Evolutionary conservation across 2,888 invertebrate species (phyloP), one percentile per base, ranked within the genome.

Genomic region (Creontiades dilutus): DNA sequence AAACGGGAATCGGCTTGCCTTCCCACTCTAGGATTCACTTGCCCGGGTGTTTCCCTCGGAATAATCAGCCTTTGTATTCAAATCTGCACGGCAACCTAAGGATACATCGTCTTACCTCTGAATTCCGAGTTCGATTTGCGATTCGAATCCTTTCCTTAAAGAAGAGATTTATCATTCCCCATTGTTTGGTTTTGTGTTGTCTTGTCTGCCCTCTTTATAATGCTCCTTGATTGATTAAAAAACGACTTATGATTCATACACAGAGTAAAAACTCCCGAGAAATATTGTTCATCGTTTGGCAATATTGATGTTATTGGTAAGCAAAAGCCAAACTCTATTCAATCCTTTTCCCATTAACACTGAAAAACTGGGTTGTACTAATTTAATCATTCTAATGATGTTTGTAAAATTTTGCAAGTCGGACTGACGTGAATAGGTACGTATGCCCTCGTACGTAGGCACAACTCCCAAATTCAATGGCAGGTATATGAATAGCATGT

Each of bases 51-150:
- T 75, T 75, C 86, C 68, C 75, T 75, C 37, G 61, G 85, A 61
- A 85, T 85, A 37, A 75, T 86, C 68, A 7, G 13, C 85, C 86
- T 86, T 86, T 86, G 86, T 86, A 86, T 86, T 86, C 86, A 75
- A 86, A 86, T 86, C 68, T 27, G 23, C 13, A 16, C 57, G 14
- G 55, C 55, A 55, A n/a, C 76, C 14, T 37, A 7, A 46, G 52
- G 52, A 75, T 86, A n/a, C 37, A 68, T 75, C 68, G 47, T 75
- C 23, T 23, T 61, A 52, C 82, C 37, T 3, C 46, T 9, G 23
- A 23, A 75, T 47, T 86, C 86, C 19, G n/a, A n/a, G n/a, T 47
- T 23, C 47, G 23, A 75, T 75, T 75, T 86, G 86, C 68, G 68
- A 86, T 86, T 86, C 86, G 46, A 86, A 68, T 61, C 48, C 48